Conservation (phyloP, 2,113 vertebrate species). For the Siphamia tubifer region DNA sequence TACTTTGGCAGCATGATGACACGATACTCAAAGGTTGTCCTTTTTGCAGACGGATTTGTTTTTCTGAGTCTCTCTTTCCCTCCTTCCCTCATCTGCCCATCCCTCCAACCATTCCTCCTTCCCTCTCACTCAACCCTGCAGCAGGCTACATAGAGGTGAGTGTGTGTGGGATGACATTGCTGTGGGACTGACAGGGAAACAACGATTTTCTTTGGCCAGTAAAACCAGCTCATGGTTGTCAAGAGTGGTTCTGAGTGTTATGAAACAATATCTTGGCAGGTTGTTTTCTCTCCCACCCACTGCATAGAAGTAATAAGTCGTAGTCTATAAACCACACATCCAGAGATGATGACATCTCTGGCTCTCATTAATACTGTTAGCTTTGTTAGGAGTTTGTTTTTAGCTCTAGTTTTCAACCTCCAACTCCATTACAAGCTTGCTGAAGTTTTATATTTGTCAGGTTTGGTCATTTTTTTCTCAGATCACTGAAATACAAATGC, state of each 20-base stretch:
- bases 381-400: conserved; percentile 48
- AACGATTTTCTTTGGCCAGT: conserved; percentile 56
- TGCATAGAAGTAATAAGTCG: conserved; percentile 44
- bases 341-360: conserved; percentile 53
- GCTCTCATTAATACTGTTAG: conserved; percentile 42
- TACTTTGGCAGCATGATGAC: conserved; percentile 43
- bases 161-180: conserved; percentile 60
- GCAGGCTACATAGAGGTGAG: conserved; percentile 61
- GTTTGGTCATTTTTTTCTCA: not conserved
- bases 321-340: conserved; percentile 32
- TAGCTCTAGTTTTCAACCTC: conserved; percentile 29
- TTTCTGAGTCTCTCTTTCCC: conserved; percentile 14
- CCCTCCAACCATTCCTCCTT: not conserved
- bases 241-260: conserved; percentile 45
- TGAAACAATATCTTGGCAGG: conserved; percentile 63
- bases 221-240: conserved; percentile 60
- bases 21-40: conserved; percentile 12
- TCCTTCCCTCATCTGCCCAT: not conserved
- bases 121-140: conserved; percentile 28
- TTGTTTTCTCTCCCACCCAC: conserved; percentile 52
- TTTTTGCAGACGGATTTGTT: conserved; percentile 19
- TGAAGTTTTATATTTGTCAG: conserved; percentile 24
- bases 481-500: not conserved
- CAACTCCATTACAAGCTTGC: conserved; percentile 12
- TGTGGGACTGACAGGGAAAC: conserved; percentile 50